Base-by-base conservation (phyloP, 2,888 invertebrate species). In the Hyles lineata region DNA sequence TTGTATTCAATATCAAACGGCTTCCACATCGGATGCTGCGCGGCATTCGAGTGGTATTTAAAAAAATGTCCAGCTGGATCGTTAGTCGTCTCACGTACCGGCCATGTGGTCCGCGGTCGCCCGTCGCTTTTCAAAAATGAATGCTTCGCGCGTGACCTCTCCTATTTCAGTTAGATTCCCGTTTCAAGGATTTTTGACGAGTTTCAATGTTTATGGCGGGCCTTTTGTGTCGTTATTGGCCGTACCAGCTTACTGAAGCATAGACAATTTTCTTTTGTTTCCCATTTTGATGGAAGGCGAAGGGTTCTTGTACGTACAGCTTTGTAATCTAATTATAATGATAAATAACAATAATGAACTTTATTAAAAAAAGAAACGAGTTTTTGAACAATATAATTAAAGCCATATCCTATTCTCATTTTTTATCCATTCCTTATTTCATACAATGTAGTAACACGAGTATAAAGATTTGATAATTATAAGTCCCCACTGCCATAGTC, bases 121-220 rank as follows among this genome's bases (percentile, higher is more conserved):
- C 75, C 76, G 79, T 74, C 76, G 78, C 77, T 80, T 84, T 80
- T 80, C 80, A 83, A 81, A 85, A 85, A 86, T 82, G 80, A 79
- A 84, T 80, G 83, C 74, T 75, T 50, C 55, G 75, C 70, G 76
- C 84, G 86, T 84, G 85, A 81, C 80, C 76, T 70, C 76, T 63
- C 35, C 55, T 72, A 67, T 67, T 72, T 72, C 72, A 29, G 58
- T 72, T 63, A 25, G 32, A 72, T 67, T 21, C 43, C 63, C 43
- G 67, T 23, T 67, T 67, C 35, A 21, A 21, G 35, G 67, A 23
- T 50, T 55, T 67, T 50, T 67, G 67, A 67, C 6, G 67, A 50
- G 43, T 43, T 67, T 43, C 50, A 50, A 67, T 67, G 43, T 67
- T 63, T 21, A 21, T 7, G 43, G 15, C 6, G 23, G 50, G 11